Base-by-base conservation (phyloP, 2,113 vertebrate species). In the Hemicordylus capensis region DNA sequence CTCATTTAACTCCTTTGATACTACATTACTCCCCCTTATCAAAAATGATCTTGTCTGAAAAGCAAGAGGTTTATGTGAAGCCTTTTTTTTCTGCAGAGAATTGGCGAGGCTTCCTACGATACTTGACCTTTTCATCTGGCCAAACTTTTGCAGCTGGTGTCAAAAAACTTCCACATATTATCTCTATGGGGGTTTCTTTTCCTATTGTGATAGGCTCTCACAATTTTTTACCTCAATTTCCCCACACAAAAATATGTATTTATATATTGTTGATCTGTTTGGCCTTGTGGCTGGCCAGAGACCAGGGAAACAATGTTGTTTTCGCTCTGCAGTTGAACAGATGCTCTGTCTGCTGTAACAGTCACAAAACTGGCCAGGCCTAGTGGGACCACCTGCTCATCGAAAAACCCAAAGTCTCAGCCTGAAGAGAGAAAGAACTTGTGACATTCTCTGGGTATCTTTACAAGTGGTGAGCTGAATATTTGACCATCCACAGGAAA, bases 291-390 rank as follows among this genome's bases (percentile, higher is more conserved):
- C 51, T 59, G 34, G 54, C 24, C 54, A 72, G 66, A 72, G 67
- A 58, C 51, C 8, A 42, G 37, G 51, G 26, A 59, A 66, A 22
- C 59, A 58, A 44, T 39, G 67, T 59, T 82, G 67, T 72, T 73
- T 59, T 82, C 67, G 73, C 51, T 59, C 7, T 82, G 67, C 39
- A 42, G 26, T 34, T 59, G 80, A 82, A 82, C 67, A 82, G 80
- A 73, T 82, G 80, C 80, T 82, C 67, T 59, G 67, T 82, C 67
- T 82, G 37, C 80, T 82, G 54, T 34, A 81, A 59, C 66, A 70
- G 80, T 70, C 80, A 72, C 48, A 37, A 58, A 70, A 72, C 80
- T 59, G 34, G 37, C 51, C 54, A 44, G 26, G 39, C 56, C 80
- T 59, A 31, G 37, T n/a, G 67, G 80, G 67, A 72, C 34, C 26